Evolutionary conservation across 2,888 invertebrate species (phyloP), one percentile per base, ranked within the genome.

Genomic region (Cabera pusaria): DNA sequence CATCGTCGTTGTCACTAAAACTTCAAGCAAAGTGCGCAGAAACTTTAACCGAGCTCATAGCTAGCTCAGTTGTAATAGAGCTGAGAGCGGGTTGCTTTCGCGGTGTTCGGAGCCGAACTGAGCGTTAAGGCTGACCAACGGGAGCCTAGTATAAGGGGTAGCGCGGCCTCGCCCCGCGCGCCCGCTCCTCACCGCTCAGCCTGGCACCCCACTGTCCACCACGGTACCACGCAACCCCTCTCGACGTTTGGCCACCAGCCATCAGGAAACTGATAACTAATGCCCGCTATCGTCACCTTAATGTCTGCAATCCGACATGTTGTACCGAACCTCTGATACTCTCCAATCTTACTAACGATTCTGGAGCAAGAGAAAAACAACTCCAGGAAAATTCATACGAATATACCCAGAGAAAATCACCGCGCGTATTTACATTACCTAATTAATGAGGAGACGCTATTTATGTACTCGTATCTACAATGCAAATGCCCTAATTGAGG

Each of bases 21-120:
- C 52, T 62, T 66, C 59, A 63, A 58, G 65, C 50, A 54, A 49
- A 37, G 52, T 60, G 44, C 57, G 55, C 52, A 66, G 62, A 78
- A 79, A 80, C 64, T 80, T 80, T 77, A 55, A 60, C 56, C 74
- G 78, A 61, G 66, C 60, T 59, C 76, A 77, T 78, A 49, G 67
- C 72, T 68, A 59, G 62, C 64, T 56, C 58, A 60, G 56, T 44
- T 33, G 33, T 44, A 20, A 29, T 52, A 19, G 26, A 33, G 40
- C 35, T 33, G 10, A 32, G 32, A 19, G 44, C 64, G 64, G 47
- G 50, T 29, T 32, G 7, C 24, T 34, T 36, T 27, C 57, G 56
- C 61, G 50, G 42, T 49, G 52, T 41, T 51, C 62, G 55, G 52
- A 47, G 57, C 52, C 55, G 52, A 60, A 76, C 77, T 77, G 72